These are phyloP conservation scores for Campoplex nolae DNA, from an alignment of 2,888 invertebrate species.

Conservation along the genomic window DNA sequence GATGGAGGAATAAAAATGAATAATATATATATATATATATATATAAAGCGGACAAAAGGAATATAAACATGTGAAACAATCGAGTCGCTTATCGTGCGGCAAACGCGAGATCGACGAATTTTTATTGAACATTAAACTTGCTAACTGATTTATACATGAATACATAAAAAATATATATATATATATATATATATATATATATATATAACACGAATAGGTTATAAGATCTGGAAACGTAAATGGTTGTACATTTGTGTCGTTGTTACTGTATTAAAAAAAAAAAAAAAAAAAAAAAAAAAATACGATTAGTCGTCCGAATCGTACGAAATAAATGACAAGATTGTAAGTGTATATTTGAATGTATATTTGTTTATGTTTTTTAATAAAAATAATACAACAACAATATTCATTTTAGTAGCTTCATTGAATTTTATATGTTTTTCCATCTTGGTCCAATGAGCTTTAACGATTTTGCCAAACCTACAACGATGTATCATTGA, in stretches of 20 bases:
- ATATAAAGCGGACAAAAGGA: neutral
- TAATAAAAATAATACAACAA: slow-evolving; percentile 56
- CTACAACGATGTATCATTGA: neutral
- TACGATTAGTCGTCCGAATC: slow-evolving; percentile 13
- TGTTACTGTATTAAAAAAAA: slow-evolving; percentile 25
- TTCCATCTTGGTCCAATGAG: slow-evolving; percentile 1
- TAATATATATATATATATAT: neutral
- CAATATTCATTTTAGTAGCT: slow-evolving; percentile 5
- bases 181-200: neutral
- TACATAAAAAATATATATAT: neutral
- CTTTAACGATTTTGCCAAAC: neutral
- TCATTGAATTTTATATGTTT: slow-evolving; percentile 21
- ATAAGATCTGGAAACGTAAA: slow-evolving; percentile 14
- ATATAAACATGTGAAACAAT: slow-evolving; percentile 1
- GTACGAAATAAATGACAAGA: slow-evolving; percentile 31
- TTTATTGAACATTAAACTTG: slow-evolving; percentile 10
- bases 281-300: too few relatives aligned
- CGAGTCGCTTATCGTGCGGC: slow-evolving; percentile 10
- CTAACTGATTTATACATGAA: neutral
- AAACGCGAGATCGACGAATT: slow-evolving; percentile 22
- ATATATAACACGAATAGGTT: neutral
- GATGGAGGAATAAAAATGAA: neutral
- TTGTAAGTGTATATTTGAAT: slow-evolving; percentile 50
- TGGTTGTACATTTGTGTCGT: slow-evolving; percentile 31
- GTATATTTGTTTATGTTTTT: slow-evolving; percentile 69